Base-by-base conservation (phyloP, 2,797 vertebrate genomes). In the Urosaurus nigricauda region DNA sequence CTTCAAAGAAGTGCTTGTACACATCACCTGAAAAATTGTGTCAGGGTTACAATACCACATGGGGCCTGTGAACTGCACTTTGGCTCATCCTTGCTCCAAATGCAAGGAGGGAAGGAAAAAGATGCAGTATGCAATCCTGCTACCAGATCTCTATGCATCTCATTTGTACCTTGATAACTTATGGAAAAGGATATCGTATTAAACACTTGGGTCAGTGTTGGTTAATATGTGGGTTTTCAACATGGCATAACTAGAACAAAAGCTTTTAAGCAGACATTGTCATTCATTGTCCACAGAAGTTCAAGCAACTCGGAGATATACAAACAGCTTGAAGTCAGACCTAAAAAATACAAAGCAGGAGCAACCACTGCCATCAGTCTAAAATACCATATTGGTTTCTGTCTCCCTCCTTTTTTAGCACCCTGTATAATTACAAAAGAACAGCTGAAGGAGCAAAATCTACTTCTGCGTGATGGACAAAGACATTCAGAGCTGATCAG, bases 361-460 rank as follows among this genome's bases (percentile, higher is more conserved):
- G n/a, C 19, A n/a, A 51, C 19, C n/a, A 71, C 21, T 12, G 71
- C 19, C n/a, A 9, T 17, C 32, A 75, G 14, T 51, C 32, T 24
- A 21, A 63, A 75, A 19, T 4, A 32, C 12, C 21, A 26, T 58
- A 8, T n/a, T 5, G 29, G 14, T n/a, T 56, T 56, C 17, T 21
- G 37, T 68, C 35, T 51, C 24, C 40, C 26, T 2, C 77, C 60
- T 87, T 81, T 84, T 85, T 11, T 83, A 93, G 92, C 89, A 65
- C 92, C 92, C 0, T 92, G 90, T 83, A 86, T 12, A 29, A 32
- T 90, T n/a, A 83, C 65, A 83, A 87, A 75, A 86, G 58, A 87
- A 43, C 68, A 90, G 3, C 73, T 93, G 68, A 60, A 80, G 79
- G 35, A 32, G n/a, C 43, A 16, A 89, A 92, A 89, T 2, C 26